A percentile compares a stretch with the other conserved stretches of the same genome.
Conservation (phyloP, 2,797 vertebrate genomes). For the Chanos chanos region DNA sequence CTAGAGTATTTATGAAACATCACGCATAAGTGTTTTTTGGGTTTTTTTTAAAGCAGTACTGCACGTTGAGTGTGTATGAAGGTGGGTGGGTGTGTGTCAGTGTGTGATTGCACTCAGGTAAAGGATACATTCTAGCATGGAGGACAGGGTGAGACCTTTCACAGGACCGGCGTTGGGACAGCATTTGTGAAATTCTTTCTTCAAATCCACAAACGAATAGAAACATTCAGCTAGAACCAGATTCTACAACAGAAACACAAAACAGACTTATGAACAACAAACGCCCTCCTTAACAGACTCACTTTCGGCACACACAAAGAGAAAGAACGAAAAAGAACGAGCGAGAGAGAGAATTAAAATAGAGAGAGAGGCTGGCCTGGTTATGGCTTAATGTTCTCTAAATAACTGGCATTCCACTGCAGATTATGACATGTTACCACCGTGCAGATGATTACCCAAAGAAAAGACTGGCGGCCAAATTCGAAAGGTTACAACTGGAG, state of each 20-base stretch:
- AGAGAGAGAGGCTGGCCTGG: background rate
- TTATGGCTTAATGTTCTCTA: background rate
- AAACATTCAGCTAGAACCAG: slow-evolving; percentile 87
- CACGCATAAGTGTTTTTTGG: too few species aligned
- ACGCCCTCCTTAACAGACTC: background rate
- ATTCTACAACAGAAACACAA: slow-evolving; percentile 70
- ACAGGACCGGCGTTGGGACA: slow-evolving; percentile 75
- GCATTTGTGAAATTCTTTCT: slow-evolving; percentile 86
- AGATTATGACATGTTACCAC: slow-evolving; percentile 23
- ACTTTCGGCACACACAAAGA: background rate
- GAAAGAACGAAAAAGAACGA: background rate
- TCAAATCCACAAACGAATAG: slow-evolving; percentile 90
- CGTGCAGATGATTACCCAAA: slow-evolving; percentile 6
- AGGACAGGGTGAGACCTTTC: slow-evolving; percentile 78
- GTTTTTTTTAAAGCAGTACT: too few species aligned
- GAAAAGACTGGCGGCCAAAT: background rate
- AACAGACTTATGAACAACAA: background rate
- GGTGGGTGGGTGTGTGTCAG: too few species aligned
- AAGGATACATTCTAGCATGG: slow-evolving; percentile 93
- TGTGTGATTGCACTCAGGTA: background rate
- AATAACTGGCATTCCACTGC: slow-evolving; percentile 20
- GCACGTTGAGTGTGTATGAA: too few species aligned
- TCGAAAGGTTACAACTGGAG: background rate
- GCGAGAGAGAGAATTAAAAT: background rate
- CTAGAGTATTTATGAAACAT: too few species aligned